Conservation (phyloP, 2,113 vertebrate genomes). For the Benitochromis conjunctus region DNA sequence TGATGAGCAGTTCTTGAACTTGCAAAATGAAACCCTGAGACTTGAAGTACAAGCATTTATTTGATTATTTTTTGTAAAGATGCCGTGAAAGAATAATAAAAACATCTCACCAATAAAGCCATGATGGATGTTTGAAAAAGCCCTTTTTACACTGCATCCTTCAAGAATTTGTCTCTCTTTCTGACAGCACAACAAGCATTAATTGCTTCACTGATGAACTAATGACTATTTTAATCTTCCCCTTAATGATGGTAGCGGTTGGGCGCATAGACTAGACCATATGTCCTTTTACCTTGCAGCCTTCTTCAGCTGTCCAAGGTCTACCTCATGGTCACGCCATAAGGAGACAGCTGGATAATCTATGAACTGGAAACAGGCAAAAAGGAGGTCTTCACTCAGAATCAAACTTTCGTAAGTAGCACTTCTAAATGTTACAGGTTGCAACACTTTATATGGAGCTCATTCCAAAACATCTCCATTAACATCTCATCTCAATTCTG, state of each 20-base stretch:
- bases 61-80: not conserved
- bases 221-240: not conserved
- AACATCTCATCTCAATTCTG: not conserved
- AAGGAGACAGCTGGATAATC: constrained; percentile 10
- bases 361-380: not conserved
- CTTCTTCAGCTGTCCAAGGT: not conserved
- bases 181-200: not conserved
- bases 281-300: not conserved
- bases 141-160: not conserved
- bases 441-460: not conserved
- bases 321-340: not conserved
- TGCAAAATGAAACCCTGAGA: not conserved
- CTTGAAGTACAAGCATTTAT: not conserved
- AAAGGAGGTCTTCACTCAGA: not conserved
- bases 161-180: not conserved
- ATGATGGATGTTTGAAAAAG: not conserved
- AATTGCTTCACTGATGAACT: not conserved
- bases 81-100: not conserved
- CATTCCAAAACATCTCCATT: not conserved
- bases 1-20: not conserved
- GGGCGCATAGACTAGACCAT: not conserved
- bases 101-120: not conserved
- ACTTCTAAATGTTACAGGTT: not conserved
- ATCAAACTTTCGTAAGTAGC: not conserved
- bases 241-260: not conserved